Percentiles rank a stretch among this genome's conserved stretches.
These are phyloP conservation scores for Agrochola circellaris DNA, from an alignment of 2,888 invertebrate species.

Conservation along the genomic window DNA sequence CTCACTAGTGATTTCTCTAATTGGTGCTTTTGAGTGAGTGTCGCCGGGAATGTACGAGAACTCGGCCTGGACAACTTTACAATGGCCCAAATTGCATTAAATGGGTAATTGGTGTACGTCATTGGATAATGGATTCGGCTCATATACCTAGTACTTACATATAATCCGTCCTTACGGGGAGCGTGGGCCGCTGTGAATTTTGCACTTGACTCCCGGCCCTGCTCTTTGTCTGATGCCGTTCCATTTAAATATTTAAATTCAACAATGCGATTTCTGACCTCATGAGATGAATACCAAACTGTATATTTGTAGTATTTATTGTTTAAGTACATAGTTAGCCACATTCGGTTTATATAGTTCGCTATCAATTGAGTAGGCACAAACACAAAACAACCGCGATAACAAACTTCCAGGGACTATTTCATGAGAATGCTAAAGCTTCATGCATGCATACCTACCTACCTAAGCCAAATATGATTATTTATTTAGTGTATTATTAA, in stretches of 20 bases:
- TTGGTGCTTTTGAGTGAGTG: constrained; percentile 89
- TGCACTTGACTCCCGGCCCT: constrained; percentile 83
- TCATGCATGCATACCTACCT: constrained; percentile 16
- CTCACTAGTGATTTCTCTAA: constrained; percentile 85
- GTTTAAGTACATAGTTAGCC: constrained; percentile 66
- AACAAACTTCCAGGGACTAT: constrained; percentile 53
- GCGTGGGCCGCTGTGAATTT: constrained; percentile 86
- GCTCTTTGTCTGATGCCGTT: constrained; percentile 84
- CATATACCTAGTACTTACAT: constrained; percentile 84
- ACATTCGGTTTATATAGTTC: constrained; percentile 62
- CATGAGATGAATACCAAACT: constrained; percentile 85
- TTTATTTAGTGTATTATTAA: constrained; percentile 27
- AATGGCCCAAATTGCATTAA: constrained; percentile 90
- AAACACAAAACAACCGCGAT: constrained; percentile 61
- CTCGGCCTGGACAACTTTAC: constrained; percentile 83
- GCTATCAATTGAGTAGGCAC: constrained; percentile 54
- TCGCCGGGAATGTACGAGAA: constrained; percentile 86
- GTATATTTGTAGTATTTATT: constrained; percentile 72
- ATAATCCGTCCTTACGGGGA: constrained; percentile 80
- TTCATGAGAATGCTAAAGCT: constrained; percentile 50
- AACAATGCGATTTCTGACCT: constrained; percentile 81
- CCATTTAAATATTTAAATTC: constrained; percentile 84
- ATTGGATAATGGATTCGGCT: constrained; percentile 90
- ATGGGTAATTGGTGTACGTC: constrained; percentile 90
- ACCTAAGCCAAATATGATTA: constrained; percentile 35